Base-by-base conservation (phyloP, 30 jellyfish, hydroid and myxozoan species). In the Nemopilema nomurai region DNA sequence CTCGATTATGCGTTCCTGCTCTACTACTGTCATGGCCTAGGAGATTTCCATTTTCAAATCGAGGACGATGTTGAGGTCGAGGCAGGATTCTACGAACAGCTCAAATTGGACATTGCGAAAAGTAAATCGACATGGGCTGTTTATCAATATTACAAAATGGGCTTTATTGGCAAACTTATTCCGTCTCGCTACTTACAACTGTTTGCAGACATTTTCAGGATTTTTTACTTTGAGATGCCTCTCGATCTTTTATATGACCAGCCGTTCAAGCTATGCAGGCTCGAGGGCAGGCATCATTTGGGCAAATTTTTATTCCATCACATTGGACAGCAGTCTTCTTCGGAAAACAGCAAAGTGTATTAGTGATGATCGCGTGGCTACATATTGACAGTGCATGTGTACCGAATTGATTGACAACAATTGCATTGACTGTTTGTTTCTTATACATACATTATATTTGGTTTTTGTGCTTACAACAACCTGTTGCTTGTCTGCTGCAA, bases 1-100 rank as follows among this genome's bases (percentile, higher is more conserved):
- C 89, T 90, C 18, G 97, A 90, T 79, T 90, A 84, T 64, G 92
- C 95, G 27, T 90, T 84, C 74, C 63, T 90, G 67, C 69, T 84
- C 25, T 69, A 90, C 62, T 90, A 76, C 75, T 71, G 77, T n/a
- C 31, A 49, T 71, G 87, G 87, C 87, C 80, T 69, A 57, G 68
- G 86, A 67, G 63, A 79, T 13, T 90, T 83, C 70, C 81, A 90
- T 80, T 67, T 90, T 67, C 97, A 90, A 41, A 51, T 90, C 21
- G 97, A 90, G 63, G 97, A 90, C 69, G 97, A 90, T 51, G 82
- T 90, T 3, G 27, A 13, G 0, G 71, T 80, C 26, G 90, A 90
- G 23, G 33, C 68, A 18, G 88, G 76, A 28, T 90, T 52, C 67
- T 90, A 72, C 72, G 78, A 90, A 20, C 30, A 20, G 16, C 72